Evolutionary conservation across 2,797 vertebrate genomes (phyloP).

Genomic region (Helostoma temminkii): DNA sequence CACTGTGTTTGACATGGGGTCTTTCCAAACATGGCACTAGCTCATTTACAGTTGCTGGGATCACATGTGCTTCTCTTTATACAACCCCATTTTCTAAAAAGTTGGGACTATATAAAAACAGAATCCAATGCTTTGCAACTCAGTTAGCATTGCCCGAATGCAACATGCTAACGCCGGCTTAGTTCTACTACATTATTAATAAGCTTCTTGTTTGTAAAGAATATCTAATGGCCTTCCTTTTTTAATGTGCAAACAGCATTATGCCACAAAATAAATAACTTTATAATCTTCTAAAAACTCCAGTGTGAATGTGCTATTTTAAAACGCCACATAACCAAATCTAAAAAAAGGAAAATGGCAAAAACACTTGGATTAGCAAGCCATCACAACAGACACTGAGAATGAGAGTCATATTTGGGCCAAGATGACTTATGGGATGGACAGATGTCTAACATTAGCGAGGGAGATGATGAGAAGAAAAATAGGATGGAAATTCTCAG

Average conservation of each 20-base stretch:
- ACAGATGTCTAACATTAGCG: constrained; percentile 28
- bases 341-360: not conserved
- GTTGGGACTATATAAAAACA: no score
- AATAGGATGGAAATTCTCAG: constrained; percentile 20
- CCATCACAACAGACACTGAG: constrained; percentile 11
- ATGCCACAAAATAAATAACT: constrained; percentile 50
- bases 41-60: no score
- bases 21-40: no score
- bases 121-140: no score
- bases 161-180: constrained; percentile 57
- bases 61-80: no score
- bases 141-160: constrained; percentile 64
- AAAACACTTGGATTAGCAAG: constrained; percentile 29
- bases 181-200: constrained; percentile 76
- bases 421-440: constrained; percentile 41
- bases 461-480: constrained; percentile 13
- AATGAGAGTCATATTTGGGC: constrained; percentile 44
- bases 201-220: constrained; percentile 70
- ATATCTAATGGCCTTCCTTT: constrained; percentile 55
- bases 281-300: constrained; percentile 29
- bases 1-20: no score
- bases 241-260: constrained; percentile 67
- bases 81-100: no score
- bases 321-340: constrained; percentile 18
- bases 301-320: constrained; percentile 26